Conservation (phyloP, 2,888 invertebrate species). For the Apodemia zela region DNA sequence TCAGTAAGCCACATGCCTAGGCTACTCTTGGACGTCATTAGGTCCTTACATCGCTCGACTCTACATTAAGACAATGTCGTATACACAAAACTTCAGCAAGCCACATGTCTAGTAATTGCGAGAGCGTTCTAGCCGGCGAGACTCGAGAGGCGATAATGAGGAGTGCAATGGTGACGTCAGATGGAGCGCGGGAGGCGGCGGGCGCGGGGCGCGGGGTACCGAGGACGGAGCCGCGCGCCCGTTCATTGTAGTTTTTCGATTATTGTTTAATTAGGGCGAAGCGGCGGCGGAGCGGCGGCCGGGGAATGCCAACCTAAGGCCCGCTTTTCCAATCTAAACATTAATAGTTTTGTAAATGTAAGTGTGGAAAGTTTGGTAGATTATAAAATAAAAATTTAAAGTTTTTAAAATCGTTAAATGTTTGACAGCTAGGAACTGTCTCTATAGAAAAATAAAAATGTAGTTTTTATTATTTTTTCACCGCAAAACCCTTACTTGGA, state of each 20-base stretch:
- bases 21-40: too few species aligned
- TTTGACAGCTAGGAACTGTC: too few species aligned
- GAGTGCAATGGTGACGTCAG: conserved; percentile 75
- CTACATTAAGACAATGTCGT: too few species aligned
- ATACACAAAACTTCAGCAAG: conserved; percentile 23
- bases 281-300: conserved; percentile 79
- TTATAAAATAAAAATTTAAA: too few species aligned
- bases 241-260: conserved; percentile 81
- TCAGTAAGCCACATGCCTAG: too few species aligned
- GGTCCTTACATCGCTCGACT: too few species aligned
- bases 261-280: conserved; percentile 81
- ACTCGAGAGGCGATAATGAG: conserved; percentile 75
- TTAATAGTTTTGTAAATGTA: not conserved
- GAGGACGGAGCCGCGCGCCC: conserved; percentile 74
- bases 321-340: conserved; percentile 42
- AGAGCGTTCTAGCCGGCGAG: conserved; percentile 59
- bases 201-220: conserved; percentile 45
- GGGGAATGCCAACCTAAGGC: conserved; percentile 55
- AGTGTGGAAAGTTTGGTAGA: too few species aligned
- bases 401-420: too few species aligned
- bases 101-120: conserved; percentile 34
- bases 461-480: too few species aligned
- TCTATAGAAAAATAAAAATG: too few species aligned
- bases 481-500: too few species aligned
- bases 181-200: conserved; percentile 31